Conservation (phyloP, 2,888 invertebrate species). For the Drosophila demipolita region DNA sequence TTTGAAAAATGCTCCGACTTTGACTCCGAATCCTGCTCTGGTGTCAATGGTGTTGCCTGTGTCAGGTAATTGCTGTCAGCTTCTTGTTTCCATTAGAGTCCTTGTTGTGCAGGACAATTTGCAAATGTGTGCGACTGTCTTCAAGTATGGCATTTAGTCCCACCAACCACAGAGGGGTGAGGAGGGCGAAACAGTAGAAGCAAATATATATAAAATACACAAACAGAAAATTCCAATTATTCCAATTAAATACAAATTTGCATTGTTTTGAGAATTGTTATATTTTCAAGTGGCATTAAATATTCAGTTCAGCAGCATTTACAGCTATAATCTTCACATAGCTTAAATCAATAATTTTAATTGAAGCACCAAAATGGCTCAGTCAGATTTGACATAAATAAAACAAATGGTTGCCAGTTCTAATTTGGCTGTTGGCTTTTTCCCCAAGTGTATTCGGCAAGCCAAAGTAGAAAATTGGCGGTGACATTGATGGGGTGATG, state of each 20-base stretch:
- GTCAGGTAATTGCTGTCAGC: constrained; percentile 64
- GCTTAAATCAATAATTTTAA: not conserved
- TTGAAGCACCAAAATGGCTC: not conserved
- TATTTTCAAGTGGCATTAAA: not conserved
- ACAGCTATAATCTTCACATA: not conserved
- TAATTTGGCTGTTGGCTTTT: not conserved
- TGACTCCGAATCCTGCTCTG: constrained; percentile 24
- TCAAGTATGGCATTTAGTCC: constrained; percentile 54
- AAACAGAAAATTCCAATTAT: constrained; percentile 1
- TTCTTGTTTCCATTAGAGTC: constrained; percentile 42
- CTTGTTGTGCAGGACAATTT: constrained; percentile 66
- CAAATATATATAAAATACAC: not conserved
- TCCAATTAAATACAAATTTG: not conserved
- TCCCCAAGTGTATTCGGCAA: constrained; percentile 22
- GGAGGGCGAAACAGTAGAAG: constrained; percentile 12
- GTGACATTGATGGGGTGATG: constrained; percentile 72
- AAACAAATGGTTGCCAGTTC: not conserved
- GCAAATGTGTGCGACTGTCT: constrained; percentile 53
- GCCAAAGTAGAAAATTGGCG: constrained; percentile 73
- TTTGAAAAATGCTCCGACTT: constrained; percentile 36
- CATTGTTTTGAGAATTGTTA: not conserved
- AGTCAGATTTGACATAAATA: not conserved
- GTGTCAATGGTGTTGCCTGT: constrained; percentile 65
- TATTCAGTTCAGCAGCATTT: not conserved
- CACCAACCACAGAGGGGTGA: constrained; percentile 17